Evolutionary conservation across 2,113 vertebrate genomes (phyloP).

Genomic region (Campylorhamphus procurvoides): DNA sequence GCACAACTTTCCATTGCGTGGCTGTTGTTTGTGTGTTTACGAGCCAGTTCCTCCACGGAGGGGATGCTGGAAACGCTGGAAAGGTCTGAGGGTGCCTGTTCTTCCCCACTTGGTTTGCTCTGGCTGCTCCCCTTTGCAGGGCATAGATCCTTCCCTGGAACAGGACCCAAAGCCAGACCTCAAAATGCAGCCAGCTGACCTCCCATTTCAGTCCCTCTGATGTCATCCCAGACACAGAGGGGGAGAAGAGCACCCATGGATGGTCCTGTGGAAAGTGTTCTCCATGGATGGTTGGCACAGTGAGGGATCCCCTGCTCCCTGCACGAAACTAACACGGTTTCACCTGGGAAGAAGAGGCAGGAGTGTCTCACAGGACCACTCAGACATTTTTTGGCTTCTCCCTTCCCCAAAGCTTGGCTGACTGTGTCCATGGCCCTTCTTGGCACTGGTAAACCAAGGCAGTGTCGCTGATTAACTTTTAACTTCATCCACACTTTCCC

Average conservation of each 20-base stretch:
- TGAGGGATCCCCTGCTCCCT: background rate
- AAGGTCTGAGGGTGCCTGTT: background rate
- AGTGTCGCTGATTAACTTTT: background rate
- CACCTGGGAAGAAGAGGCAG: background rate
- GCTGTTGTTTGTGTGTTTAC: background rate
- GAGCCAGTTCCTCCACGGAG: background rate
- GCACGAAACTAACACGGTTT: fast-evolving
- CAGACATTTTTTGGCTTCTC: background rate
- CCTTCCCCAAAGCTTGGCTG: background rate
- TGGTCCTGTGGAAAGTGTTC: background rate
- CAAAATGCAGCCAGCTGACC: background rate
- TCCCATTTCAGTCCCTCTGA: background rate
- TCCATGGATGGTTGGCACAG: background rate
- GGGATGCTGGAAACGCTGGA: background rate
- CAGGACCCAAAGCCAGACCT: background rate
- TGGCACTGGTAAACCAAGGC: background rate
- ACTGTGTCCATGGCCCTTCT: background rate
- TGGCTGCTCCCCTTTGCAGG: background rate
- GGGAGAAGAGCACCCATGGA: background rate
- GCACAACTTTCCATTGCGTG: background rate
- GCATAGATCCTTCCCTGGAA: background rate
- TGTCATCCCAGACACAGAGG: fast-evolving
- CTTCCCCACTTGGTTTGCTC: fast-evolving
- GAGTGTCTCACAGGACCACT: background rate
- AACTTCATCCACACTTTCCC: background rate